These are phyloP conservation scores for Microcebus lehilahytsara DNA, from an alignment of 2,113 vertebrate genomes.

Conservation along the genomic window DNA sequence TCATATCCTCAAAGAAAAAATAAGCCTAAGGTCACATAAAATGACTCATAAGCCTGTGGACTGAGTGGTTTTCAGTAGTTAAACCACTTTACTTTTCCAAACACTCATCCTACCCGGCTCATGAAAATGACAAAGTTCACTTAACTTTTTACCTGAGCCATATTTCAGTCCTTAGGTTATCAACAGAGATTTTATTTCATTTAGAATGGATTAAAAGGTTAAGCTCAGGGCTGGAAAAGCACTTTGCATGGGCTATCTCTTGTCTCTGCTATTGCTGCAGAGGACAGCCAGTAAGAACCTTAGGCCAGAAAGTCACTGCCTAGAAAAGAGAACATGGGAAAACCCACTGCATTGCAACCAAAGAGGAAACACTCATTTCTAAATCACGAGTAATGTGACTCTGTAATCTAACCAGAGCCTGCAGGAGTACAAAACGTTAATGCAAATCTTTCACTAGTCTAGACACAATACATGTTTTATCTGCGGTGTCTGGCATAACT, in stretches of 20 bases:
- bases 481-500: neutral
- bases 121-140: neutral
- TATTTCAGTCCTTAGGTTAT: neutral
- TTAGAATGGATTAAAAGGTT: neutral
- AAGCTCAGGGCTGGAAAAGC: neutral
- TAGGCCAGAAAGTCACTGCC: neutral
- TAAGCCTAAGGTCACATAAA: neutral
- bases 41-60: neutral
- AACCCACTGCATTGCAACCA: neutral
- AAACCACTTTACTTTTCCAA: conserved; percentile 1
- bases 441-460: neutral
- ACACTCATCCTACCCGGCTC: neutral
- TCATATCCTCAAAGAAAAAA: neutral
- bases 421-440: neutral
- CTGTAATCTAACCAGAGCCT: neutral
- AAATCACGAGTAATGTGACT: neutral
- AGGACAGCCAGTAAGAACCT: neutral
- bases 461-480: neutral
- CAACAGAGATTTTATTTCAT: neutral
- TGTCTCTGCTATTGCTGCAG: neutral
- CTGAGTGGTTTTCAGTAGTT: neutral
- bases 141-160: neutral
- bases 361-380: neutral
- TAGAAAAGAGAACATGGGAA: neutral
- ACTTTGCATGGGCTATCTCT: no score